Base-by-base conservation (phyloP, 2,888 invertebrate genomes). In the Volucella zonaria region DNA sequence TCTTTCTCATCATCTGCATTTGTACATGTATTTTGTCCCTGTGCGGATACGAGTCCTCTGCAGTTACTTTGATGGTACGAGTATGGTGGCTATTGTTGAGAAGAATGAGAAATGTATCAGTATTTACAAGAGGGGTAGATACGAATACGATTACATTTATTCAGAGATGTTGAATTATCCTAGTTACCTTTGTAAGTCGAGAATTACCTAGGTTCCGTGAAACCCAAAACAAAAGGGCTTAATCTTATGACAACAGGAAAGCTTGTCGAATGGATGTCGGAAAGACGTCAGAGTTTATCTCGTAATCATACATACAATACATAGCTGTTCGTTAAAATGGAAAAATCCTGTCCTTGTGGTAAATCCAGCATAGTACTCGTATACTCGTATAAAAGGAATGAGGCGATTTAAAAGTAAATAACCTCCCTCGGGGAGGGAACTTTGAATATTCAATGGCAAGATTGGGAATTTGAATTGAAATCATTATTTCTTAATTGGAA, bases 201-300 rank as follows among this genome's bases (percentile, higher is more conserved):
- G 56, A 68, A 68, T 70, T 70, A 70, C 70, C 58, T 58, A 14
- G 15, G 58, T 40, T 67, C 42, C 51, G 11, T 15, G 18, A 42
- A 11, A 49, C 31, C 10, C 10, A 14, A 49, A 11, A 52, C 2
- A 52, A 56, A 14, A 68, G 56, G 31, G 45, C n/a, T 49, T 59
- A 59, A 70, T 64, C 51, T 51, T 38, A 64, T 64, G 49, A 15
- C 49, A 15, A 15, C 47, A 58, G 58, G 45, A 38, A 58, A 56
- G 14, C 11, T 31, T 66, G 23, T 68, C 43, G n/a, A 40, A 58
- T n/a, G 40, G 10, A 47, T 47, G 47, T n/a, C 31, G n/a, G 31
- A 10, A n/a, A 40, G 14, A 40, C 40, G 38, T 59, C 43, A 18
- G 59, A 59, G 43, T 23, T 47, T 31, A 15, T 31, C 14, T 8